Evolutionary conservation across 1,140 invertebrate genomes (phyloP).

Genomic region (Heliothis virescens): DNA sequence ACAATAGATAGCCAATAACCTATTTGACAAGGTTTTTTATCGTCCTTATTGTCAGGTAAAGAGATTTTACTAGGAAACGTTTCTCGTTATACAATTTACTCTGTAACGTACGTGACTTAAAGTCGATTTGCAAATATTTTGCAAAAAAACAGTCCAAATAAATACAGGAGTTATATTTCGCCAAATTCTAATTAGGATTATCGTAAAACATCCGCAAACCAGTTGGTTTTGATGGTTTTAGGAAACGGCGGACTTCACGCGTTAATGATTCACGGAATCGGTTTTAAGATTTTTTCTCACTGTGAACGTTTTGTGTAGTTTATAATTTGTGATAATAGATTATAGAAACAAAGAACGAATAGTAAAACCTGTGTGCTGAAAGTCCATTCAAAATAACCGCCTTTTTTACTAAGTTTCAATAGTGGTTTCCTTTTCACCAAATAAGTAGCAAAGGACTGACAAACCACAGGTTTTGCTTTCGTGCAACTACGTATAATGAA

Average conservation of each 20-base stretch:
- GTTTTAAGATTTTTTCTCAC: conserved; percentile 39
- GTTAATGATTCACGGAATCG: conserved; percentile 48
- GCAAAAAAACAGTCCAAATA: conserved; percentile 17
- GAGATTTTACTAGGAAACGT: conserved; percentile 49
- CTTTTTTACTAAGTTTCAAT: not conserved
- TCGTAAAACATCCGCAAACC: conserved; percentile 39
- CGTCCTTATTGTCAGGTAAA: conserved; percentile 39
- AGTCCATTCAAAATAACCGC: conserved; percentile 26
- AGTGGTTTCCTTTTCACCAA: no score
- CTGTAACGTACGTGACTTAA: conserved; percentile 21
- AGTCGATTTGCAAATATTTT: conserved; percentile 24
- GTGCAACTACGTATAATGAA: conserved; percentile 34
- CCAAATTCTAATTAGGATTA: conserved; percentile 44
- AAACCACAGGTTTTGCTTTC: conserved; percentile 31
- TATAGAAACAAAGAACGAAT: conserved; percentile 24
- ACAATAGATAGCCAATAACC: conserved; percentile 15
- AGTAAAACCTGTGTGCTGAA: conserved; percentile 27
- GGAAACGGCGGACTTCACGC: conserved; percentile 40
- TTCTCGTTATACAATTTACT: conserved; percentile 28
- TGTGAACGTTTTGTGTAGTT: conserved; percentile 45
- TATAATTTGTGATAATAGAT: conserved; percentile 38
- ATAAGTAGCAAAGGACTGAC: no score
- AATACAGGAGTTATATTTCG: conserved; percentile 16
- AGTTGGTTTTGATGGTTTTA: conserved; percentile 45
- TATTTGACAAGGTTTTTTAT: conserved; percentile 1